These are phyloP conservation scores for Rissa tridactyla DNA, from an alignment of 2,113 vertebrate genomes.

Conservation along the genomic window DNA sequence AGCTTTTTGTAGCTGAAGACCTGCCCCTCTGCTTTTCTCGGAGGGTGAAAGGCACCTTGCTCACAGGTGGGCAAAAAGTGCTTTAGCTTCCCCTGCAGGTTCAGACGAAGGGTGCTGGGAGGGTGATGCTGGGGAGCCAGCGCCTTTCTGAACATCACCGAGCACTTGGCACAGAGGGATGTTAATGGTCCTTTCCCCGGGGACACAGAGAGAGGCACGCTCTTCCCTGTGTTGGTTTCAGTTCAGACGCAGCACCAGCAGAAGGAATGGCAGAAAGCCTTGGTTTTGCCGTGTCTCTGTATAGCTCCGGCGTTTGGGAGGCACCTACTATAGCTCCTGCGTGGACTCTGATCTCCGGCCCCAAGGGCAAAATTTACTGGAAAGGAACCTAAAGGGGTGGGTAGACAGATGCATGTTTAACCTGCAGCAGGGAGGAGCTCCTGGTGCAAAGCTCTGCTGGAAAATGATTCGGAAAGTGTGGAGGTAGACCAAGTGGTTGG, in stretches of 20 bases:
- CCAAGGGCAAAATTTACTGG: neutral
- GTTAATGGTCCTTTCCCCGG: neutral
- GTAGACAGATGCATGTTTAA: neutral
- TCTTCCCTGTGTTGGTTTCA: neutral
- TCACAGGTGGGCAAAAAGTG: accelerated
- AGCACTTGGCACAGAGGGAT: too few species aligned
- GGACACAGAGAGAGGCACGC: neutral
- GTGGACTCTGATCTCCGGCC: neutral
- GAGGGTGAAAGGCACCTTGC: neutral
- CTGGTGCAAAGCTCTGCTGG: neutral
- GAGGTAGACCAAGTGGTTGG: neutral
- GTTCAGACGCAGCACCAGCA: neutral
- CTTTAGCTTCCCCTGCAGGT: neutral
- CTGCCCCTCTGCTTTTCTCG: neutral
- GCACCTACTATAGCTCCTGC: neutral
- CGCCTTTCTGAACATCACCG: accelerated
- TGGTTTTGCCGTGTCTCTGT: neutral
- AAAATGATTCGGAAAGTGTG: accelerated
- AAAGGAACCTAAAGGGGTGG: neutral
- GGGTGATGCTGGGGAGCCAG: too few species aligned
- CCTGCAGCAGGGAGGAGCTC: neutral
- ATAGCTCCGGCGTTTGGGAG: accelerated
- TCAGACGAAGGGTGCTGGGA: neutral
- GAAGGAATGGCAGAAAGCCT: neutral
- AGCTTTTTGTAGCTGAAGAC: neutral